Conservation (phyloP, 2,113 vertebrate species). For the Clinocottus analis region DNA sequence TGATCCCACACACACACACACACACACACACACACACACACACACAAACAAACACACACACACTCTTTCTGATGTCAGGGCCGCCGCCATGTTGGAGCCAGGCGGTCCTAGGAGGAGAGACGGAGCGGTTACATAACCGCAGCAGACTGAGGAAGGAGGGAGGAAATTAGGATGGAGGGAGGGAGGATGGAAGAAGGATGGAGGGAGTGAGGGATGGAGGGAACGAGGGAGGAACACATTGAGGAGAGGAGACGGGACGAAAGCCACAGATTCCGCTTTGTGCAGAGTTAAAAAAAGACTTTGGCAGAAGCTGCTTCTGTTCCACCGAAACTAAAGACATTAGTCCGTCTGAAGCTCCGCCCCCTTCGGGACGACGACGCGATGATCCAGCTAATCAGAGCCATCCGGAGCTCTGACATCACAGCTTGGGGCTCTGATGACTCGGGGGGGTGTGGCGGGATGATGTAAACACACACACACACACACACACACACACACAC, state of each 20-base stretch:
- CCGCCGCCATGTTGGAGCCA: conserved; percentile 62
- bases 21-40: conserved; percentile 14
- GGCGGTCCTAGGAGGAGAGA: conserved; percentile 68
- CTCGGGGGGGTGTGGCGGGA: conserved; percentile 28
- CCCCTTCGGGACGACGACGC: conserved; percentile 28
- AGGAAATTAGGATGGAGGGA: conserved; percentile 6
- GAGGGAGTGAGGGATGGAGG: too few relatives aligned
- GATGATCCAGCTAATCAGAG: conserved; percentile 40
- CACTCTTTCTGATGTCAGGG: conserved; percentile 59
- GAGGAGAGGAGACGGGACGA: conserved; percentile 4
- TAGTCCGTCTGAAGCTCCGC: conserved; percentile 13
- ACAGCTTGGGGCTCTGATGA: conserved; percentile 46
- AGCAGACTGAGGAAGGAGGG: conserved; percentile 52
- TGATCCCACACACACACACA: conserved; percentile 38
- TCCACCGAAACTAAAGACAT: neutral
- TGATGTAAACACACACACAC: conserved; percentile 27
- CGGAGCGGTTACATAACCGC: conserved; percentile 69
- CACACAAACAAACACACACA: conserved; percentile 29
- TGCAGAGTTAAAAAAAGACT: neutral
- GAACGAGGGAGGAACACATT: conserved; percentile 48
- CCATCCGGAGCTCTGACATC: conserved; percentile 55
- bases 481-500: conserved; percentile 5
- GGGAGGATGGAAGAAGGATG: too few relatives aligned
- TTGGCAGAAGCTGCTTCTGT: neutral
- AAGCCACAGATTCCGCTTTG: neutral